Conservation (phyloP, 1,140 invertebrate species). For the Thaumatotibia leucotreta region DNA sequence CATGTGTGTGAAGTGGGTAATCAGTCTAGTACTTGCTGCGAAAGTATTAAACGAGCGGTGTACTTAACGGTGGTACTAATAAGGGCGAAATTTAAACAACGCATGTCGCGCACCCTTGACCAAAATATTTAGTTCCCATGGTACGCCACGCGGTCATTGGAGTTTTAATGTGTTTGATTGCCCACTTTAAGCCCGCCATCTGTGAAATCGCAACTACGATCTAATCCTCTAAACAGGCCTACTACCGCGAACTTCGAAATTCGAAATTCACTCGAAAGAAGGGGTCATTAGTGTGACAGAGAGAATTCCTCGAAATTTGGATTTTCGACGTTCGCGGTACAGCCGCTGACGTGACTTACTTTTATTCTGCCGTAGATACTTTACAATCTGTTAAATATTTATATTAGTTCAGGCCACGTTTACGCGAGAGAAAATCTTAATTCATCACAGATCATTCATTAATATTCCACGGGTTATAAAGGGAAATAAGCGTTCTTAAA, state of each 20-base stretch:
- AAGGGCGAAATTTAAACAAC: not conserved
- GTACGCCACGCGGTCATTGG: not conserved
- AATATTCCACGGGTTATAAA: no score
- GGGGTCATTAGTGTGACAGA: no score
- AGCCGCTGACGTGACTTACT: no score
- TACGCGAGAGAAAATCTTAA: no score
- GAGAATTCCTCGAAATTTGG: no score
- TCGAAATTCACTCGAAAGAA: no score
- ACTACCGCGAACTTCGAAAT: not conserved
- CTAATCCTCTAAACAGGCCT: not conserved
- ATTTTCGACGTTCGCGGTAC: no score
- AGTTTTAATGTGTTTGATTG: not conserved
- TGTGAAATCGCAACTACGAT: not conserved
- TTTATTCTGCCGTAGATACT: no score
- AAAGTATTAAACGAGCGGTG: not conserved
- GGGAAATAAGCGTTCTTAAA: no score
- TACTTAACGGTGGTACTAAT: not conserved
- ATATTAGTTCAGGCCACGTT: no score
- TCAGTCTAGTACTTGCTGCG: not conserved
- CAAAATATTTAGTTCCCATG: constrained; percentile 1
- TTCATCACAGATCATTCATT: no score
- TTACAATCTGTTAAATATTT: no score
- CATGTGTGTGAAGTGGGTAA: constrained; percentile 1
- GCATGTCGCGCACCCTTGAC: not conserved
- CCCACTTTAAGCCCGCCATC: not conserved